Base-by-base conservation (phyloP, 2,113 vertebrate genomes). In the Stercorarius parasiticus region DNA sequence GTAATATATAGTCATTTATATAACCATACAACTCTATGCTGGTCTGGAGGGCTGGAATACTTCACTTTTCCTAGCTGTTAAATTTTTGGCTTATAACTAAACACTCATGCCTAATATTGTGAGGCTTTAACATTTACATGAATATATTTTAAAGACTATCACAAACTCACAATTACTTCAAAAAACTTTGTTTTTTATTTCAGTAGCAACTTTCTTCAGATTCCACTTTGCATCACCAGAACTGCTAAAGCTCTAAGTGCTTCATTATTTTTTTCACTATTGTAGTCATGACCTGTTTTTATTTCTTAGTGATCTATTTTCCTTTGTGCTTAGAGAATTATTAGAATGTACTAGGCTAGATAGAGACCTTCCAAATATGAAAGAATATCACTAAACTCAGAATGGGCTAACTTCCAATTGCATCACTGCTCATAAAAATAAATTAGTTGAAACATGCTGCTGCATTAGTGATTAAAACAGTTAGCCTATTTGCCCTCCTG, bases 371-470 rank as follows among this genome's bases (percentile, higher is more conserved):
- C 53, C 13, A 89, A 94, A 96, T 93, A 91, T 10, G 30, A 94
- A 91, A 95, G 58, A 91, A 49, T 66, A 91, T 87, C 53, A 91
- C 89, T 91, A 88, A 85, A 86, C 50, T 93, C 38, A 83, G 82
- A 95, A 81, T 0, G 1, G 66, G 50, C 66, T 77, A 87, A 87
- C 66, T 90, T 95, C 86, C 82, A 95, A 59, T 66, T 97, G 89
- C 94, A 94, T 86, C 89, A 95, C 74, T 86, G 78, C 78, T 93
- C 84, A 62, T 95, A 89, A 95, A 95, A 94, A 95, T 95, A 96
- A 89, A 90, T 93, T 89, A 96, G 62, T 59, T 82, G 62, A 89
- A 96, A 85, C 85, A 94, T n/a, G 78, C 89, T 97, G 82, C 86
- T 0, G 14, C 82, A 76, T n/a, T 86, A 94, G 71, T 91, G 94